Evolutionary conservation across 2,797 vertebrate genomes (phyloP).

Genomic region (Phataginus tetradactyla): DNA sequence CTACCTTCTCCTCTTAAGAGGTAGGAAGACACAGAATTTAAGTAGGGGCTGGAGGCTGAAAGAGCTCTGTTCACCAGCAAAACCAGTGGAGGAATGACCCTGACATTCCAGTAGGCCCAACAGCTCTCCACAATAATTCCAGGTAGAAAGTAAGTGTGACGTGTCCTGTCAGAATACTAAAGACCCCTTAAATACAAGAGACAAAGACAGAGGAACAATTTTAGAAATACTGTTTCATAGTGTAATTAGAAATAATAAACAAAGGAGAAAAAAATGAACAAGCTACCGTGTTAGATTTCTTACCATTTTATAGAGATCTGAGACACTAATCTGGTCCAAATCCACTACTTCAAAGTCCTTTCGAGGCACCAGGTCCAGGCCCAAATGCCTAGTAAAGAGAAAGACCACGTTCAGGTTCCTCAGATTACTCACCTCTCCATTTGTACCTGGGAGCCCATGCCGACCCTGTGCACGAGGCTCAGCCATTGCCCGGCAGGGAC

Average conservation of each 20-base stretch:
- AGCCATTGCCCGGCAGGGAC: not conserved
- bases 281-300: constrained; percentile 74
- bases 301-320: constrained; percentile 99
- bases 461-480: not conserved
- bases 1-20: not conserved
- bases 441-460: not conserved
- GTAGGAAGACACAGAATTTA: not conserved
- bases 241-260: not conserved
- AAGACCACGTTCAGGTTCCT: constrained; percentile 48
- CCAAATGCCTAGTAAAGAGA: constrained; percentile 92
- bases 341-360: constrained; percentile 99
- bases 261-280: constrained; percentile 31
- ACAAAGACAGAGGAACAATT: constrained; percentile 13
- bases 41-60: not conserved
- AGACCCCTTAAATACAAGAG: not conserved
- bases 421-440: not conserved
- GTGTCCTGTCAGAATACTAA: not conserved
- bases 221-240: constrained; percentile 31
- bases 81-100: not conserved
- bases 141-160: not conserved
- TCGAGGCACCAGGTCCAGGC: constrained; percentile 97
- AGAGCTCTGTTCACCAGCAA: constrained; percentile 11
- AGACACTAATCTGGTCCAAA: constrained; percentile 97
- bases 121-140: not conserved
- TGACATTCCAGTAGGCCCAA: not conserved